These are phyloP conservation scores for Sebastes matsubarae DNA, from an alignment of 2,797 vertebrate genomes.

Conservation along the genomic window DNA sequence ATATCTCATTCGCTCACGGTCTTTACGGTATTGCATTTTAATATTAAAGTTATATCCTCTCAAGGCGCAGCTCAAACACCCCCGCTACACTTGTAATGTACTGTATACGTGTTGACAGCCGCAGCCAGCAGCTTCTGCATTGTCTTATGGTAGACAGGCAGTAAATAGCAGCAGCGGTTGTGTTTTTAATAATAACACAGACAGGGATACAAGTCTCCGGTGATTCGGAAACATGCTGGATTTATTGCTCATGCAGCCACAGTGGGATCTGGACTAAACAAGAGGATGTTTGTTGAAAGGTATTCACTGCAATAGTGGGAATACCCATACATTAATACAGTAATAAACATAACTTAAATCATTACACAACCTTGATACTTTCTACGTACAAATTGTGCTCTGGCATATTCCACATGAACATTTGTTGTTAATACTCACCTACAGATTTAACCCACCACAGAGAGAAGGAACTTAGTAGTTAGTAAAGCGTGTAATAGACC, in stretches of 20 bases:
- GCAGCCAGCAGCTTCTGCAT: neutral
- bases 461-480: neutral
- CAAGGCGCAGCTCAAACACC: conserved; percentile 39
- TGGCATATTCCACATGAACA: neutral
- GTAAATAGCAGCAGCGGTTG: conserved; percentile 9
- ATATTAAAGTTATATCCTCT: conserved; percentile 42
- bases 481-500: too few relatives aligned
- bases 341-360: neutral
- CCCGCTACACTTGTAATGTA: conserved; percentile 21
- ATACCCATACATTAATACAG: neutral
- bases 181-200: conserved; percentile 35
- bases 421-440: neutral
- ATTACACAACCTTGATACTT: neutral
- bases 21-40: conserved; percentile 7
- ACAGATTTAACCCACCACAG: neutral
- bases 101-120: conserved; percentile 16
- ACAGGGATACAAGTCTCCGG: conserved; percentile 9
- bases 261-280: neutral
- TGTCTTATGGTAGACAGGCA: neutral
- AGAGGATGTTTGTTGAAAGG: neutral
- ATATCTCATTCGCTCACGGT: neutral
- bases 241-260: conserved; percentile 14
- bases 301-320: neutral
- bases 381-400: neutral
- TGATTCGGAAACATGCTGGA: conserved; percentile 18